Evolutionary conservation across 92 coral and sea anemone species (phyloP).

Genomic region (Epizoanthus rinbou): DNA sequence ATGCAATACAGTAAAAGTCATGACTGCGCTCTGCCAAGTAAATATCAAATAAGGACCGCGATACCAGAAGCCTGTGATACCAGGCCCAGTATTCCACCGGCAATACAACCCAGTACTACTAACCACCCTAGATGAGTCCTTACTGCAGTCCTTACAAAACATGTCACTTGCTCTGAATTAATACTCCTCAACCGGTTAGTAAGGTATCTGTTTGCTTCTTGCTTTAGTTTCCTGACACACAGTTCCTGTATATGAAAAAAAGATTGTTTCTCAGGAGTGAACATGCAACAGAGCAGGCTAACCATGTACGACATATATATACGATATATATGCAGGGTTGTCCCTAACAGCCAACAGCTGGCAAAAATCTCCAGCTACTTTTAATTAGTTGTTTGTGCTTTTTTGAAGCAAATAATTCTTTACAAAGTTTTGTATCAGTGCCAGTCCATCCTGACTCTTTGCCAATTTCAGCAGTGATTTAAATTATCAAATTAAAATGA

Average conservation of each 20-base stretch:
- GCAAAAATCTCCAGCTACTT: no score
- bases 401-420: no score
- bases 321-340: no score
- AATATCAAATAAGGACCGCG: constrained; percentile 51
- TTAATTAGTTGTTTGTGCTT: no score
- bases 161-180: constrained; percentile 58
- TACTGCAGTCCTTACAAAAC: constrained; percentile 62
- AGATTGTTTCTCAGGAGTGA: not conserved
- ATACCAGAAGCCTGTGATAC: constrained; percentile 73
- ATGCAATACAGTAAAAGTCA: no score
- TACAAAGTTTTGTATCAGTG: no score
- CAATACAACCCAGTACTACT: constrained; percentile 65
- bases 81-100: constrained; percentile 72
- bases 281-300: no score
- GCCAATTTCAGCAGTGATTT: no score
- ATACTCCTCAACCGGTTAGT: constrained; percentile 48
- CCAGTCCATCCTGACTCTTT: no score
- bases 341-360: no score
- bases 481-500: no score
- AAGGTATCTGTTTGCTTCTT: constrained; percentile 69
- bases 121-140: constrained; percentile 73
- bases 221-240: constrained; percentile 60
- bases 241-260: constrained; percentile 49
- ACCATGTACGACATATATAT: no score
- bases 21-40: not conserved